Evolutionary conservation across 2,797 vertebrate genomes (phyloP).

Genomic region (Centroberyx gerrardi): DNA sequence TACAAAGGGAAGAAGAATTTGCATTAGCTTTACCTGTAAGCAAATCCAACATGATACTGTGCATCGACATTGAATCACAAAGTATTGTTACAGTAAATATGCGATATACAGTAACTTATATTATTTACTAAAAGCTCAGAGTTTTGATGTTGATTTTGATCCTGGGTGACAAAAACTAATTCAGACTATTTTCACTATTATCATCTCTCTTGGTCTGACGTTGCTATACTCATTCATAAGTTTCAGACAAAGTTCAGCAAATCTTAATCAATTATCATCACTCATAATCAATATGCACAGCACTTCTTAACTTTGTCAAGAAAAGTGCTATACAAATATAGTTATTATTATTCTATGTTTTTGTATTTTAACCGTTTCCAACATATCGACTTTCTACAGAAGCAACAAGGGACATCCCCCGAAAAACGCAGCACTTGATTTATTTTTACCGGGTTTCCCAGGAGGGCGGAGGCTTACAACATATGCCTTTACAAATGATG

Average conservation of each 20-base stretch:
- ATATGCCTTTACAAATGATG: constrained; percentile 52
- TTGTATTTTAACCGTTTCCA: not conserved
- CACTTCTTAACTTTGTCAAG: too few species aligned
- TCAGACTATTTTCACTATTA: too few species aligned
- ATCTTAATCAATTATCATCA: too few species aligned
- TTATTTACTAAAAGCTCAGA: too few species aligned
- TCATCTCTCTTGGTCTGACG: too few species aligned
- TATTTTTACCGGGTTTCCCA: constrained; percentile 45
- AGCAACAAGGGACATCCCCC: not conserved
- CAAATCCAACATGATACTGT: not conserved
- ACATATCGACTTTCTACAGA: constrained; percentile 5
- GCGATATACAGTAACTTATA: too few species aligned
- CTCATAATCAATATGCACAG: too few species aligned
- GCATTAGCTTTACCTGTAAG: constrained; percentile 8
- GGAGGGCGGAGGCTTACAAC: constrained; percentile 45
- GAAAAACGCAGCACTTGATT: constrained; percentile 37
- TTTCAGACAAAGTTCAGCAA: too few species aligned
- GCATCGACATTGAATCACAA: not conserved
- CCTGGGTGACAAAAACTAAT: too few species aligned
- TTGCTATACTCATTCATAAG: too few species aligned
- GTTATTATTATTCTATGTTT: not conserved
- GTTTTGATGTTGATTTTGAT: too few species aligned
- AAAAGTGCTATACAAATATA: not conserved
- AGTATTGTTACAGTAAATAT: too few species aligned
- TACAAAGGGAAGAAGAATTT: constrained; percentile 14